phyloP scores from a whole-genome alignment of 2,113 vertebrate genomes.

The Vulpes ferrilata region DNA sequence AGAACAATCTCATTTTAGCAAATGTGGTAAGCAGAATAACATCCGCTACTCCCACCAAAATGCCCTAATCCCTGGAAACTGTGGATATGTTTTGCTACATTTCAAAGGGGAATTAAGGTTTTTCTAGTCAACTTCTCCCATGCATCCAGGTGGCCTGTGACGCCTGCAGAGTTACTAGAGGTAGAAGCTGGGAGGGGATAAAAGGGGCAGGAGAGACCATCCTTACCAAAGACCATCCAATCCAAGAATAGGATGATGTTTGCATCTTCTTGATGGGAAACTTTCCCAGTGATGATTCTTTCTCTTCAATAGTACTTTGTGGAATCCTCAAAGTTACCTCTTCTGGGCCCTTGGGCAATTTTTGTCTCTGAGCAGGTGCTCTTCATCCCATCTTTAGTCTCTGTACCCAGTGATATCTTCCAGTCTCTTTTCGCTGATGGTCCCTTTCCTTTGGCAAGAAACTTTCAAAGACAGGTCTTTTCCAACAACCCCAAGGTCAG shows the following conservation, averaged over 20 bases:
- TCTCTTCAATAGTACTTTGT: neutral
- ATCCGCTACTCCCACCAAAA: neutral
- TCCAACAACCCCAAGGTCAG: neutral
- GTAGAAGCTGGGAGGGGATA: neutral
- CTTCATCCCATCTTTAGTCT: neutral
- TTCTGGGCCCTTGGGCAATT: neutral
- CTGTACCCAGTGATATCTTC: neutral
- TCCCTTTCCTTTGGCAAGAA: neutral
- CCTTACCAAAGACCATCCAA: neutral
- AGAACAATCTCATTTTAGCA: neutral
- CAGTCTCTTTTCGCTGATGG: neutral
- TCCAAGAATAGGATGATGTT: neutral
- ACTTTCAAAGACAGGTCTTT: neutral
- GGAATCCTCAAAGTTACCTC: neutral
- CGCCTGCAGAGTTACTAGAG: neutral
- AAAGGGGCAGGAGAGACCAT: neutral
- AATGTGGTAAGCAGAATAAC: neutral
- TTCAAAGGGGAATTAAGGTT: neutral
- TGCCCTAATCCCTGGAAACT: neutral
- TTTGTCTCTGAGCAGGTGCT: neutral
- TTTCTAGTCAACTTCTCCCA: neutral
- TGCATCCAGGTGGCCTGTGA: neutral
- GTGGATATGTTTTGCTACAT: neutral
- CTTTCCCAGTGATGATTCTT: neutral
- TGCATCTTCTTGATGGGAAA: neutral